Base-by-base conservation (phyloP, 2,888 invertebrate genomes). In the Leistus spinibarbis region DNA sequence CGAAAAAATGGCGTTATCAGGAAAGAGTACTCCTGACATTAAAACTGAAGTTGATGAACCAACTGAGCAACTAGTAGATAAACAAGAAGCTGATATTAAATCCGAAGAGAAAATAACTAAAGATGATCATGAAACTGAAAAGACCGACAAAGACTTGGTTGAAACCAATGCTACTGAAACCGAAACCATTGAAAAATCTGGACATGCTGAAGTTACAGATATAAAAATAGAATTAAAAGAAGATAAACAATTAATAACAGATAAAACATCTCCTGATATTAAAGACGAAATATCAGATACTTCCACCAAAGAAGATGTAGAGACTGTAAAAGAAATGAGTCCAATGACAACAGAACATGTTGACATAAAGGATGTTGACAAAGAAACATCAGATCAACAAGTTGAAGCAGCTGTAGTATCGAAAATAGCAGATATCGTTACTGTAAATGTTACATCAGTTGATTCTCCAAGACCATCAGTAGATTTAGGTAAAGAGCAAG, bases 161-260 rank as follows among this genome's bases (percentile, higher is more conserved):
- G 72, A 77, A 69, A 79, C 78, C 62, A 75, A 77, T 54, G 76
- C 77, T 67, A 66, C 78, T 54, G 76, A 66, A 65, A 77, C 86
- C 0, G 86, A 86, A 79, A 88, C 60, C 10, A 16, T 88, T 82
- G 86, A 88, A 0, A 87, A 88, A 9, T 87, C 57, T 60, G 10
- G 64, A 86, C 76, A 87, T 87, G 3, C 88, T 88, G 19, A 60
- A 60, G 13, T 17, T 20, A 16, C 60, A 13, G 80, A 64, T 27
- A 66, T 72, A 76, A 78, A 69, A 71, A 87, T 87, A 81, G 79
- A 88, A 1, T 88, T 87, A 81, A 81, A 87, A 5, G n/a, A 60
- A 20, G 60, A 60, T 13, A 60, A 60, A 19, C 19, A 20, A 16
- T 19, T 60, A 60, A 10, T 10, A 10, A 16, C 0, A 10, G 60